Evolutionary conservation across 2,797 vertebrate genomes (phyloP).

Genomic region (Oryzias sinensis): DNA sequence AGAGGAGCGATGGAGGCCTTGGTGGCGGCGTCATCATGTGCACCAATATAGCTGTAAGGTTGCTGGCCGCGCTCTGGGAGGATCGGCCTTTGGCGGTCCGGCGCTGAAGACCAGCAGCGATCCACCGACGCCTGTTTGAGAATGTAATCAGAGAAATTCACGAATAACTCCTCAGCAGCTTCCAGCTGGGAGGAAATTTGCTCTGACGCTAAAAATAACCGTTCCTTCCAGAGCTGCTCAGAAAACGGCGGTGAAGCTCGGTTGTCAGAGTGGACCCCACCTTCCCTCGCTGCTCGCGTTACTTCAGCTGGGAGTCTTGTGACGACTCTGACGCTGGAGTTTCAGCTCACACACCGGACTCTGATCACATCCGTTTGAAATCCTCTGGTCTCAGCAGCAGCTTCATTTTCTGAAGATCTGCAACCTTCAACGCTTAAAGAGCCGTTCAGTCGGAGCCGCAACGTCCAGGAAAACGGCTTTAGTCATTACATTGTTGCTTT

Average conservation of each 20-base stretch:
- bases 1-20: conserved; percentile 34
- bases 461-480: too few relatives aligned
- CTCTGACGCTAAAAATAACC: conserved; percentile 67
- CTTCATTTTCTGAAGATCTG: too few relatives aligned
- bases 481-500: too few relatives aligned
- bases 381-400: too few relatives aligned
- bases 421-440: too few relatives aligned
- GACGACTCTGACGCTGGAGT: conserved; percentile 32
- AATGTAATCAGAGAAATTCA: conserved; percentile 14
- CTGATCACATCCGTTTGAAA: too few relatives aligned
- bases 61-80: conserved; percentile 61
- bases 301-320: conserved; percentile 51
- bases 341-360: conserved; percentile 21
- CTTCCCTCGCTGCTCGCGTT: conserved; percentile 39
- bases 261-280: conserved; percentile 56
- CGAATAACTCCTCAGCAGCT: conserved; percentile 2
- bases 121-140: background rate
- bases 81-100: conserved; percentile 30
- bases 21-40: conserved; percentile 50
- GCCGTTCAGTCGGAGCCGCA: too few relatives aligned
- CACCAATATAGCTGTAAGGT: conserved; percentile 73
- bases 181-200: conserved; percentile 27
- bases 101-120: too few relatives aligned
- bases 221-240: conserved; percentile 45
- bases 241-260: conserved; percentile 50